Evolutionary conservation across 2,888 invertebrate species (phyloP).

Genomic region (Cantharis rufa): DNA sequence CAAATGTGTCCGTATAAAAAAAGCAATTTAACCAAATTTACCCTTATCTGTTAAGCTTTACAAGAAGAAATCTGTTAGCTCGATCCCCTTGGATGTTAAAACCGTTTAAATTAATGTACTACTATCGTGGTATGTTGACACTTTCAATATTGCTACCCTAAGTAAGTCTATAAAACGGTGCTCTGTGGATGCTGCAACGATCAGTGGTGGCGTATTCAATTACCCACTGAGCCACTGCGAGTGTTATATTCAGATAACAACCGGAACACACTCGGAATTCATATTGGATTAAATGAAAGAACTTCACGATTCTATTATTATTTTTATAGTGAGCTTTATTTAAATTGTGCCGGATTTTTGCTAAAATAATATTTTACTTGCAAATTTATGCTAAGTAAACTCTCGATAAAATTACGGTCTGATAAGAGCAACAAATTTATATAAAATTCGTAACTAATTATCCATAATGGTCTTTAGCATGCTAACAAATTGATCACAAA

Average conservation of each 20-base stretch:
- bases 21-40: conserved; percentile 2
- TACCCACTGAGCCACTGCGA: conserved; percentile 42
- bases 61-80: conserved; percentile 34
- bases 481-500: not conserved
- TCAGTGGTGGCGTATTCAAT: conserved; percentile 47
- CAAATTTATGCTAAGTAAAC: not conserved
- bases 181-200: conserved; percentile 42
- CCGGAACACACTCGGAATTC: conserved; percentile 50
- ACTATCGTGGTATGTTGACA: conserved; percentile 47
- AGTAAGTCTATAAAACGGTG: conserved; percentile 47
- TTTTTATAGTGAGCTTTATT: not conserved
- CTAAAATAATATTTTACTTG: not conserved
- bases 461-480: not conserved
- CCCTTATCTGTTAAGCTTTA: conserved; percentile 14
- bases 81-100: conserved; percentile 27
- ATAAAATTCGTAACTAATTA: not conserved
- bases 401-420: not conserved
- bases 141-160: conserved; percentile 49
- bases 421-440: not conserved
- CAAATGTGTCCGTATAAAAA: not conserved
- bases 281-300: conserved; percentile 29
- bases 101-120: conserved; percentile 47
- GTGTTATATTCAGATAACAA: conserved; percentile 49
- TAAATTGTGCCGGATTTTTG: not conserved
- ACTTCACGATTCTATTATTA: conserved; percentile 6